Evolutionary conservation across 2,888 invertebrate species (phyloP).

Genomic region (Kuschelorhynchus macadamiae): DNA sequence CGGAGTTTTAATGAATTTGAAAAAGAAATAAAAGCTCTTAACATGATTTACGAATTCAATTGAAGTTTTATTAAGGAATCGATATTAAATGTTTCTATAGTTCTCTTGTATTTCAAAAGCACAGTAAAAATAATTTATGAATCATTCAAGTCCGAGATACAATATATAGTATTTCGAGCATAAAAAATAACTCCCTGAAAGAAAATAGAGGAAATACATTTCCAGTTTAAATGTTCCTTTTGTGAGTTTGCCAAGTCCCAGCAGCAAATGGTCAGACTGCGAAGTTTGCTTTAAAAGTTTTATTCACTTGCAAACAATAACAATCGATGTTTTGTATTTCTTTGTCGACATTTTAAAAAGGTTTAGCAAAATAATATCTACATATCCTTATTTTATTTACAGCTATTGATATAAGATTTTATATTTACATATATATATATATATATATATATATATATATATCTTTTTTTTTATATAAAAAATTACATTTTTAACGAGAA

Average conservation of each 20-base stretch:
- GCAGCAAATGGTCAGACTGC: slow-evolving; percentile 37
- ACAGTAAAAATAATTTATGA: slow-evolving; percentile 24
- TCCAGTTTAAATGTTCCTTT: slow-evolving; percentile 42
- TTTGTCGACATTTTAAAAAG: background rate
- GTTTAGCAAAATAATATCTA: background rate
- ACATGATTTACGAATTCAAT: too few species aligned
- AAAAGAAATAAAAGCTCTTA: too few species aligned
- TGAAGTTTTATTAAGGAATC: too few species aligned
- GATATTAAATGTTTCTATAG: too few species aligned
- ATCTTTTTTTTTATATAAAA: too few species aligned
- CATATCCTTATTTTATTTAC: background rate
- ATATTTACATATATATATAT: too few species aligned
- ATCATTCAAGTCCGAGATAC: slow-evolving; percentile 14
- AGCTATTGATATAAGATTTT: too few species aligned
- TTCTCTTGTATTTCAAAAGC: slow-evolving; percentile 9
- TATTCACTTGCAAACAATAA: slow-evolving; percentile 39
- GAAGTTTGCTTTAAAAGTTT: slow-evolving; percentile 32
- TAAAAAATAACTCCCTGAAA: slow-evolving; percentile 29
- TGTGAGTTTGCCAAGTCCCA: slow-evolving; percentile 39
- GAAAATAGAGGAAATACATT: slow-evolving; percentile 42
- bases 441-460: too few species aligned
- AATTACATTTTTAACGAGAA: too few species aligned
- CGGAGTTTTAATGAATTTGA: too few species aligned
- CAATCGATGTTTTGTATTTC: slow-evolving; percentile 31
- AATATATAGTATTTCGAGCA: slow-evolving; percentile 32